Conservation (phyloP, 2,888 invertebrate genomes). For the Aricia artaxerxes region DNA sequence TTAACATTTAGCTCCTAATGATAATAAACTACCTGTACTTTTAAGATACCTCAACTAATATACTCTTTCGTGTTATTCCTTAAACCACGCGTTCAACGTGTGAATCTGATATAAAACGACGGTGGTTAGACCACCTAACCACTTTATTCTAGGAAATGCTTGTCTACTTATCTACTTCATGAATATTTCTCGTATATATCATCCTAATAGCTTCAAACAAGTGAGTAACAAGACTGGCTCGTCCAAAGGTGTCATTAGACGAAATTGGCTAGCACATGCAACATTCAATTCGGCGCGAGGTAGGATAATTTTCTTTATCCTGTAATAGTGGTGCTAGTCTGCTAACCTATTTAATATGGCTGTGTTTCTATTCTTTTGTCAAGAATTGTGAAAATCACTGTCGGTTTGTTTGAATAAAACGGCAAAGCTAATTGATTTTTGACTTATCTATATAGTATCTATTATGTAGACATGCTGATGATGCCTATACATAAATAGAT, state of each 20-base stretch:
- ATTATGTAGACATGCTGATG: no score
- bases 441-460: no score
- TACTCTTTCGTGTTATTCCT: background rate
- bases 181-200: constrained; percentile 3
- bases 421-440: no score
- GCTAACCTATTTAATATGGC: background rate
- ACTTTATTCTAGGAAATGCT: background rate
- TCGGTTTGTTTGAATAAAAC: no score
- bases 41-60: background rate
- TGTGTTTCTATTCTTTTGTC: background rate
- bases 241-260: constrained; percentile 33
- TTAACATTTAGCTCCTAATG: background rate
- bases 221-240: constrained; percentile 12
- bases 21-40: background rate
- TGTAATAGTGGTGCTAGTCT: background rate
- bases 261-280: constrained; percentile 27
- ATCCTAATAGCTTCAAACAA: constrained; percentile 1
- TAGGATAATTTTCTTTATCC: constrained; percentile 7
- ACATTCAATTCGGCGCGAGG: constrained; percentile 26
- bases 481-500: no score
- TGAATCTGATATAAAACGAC: background rate
- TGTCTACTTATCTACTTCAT: constrained; percentile 16
- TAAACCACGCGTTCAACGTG: background rate
- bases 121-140: background rate
- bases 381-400: background rate